Evolutionary conservation across 2,888 invertebrate species (phyloP).

Genomic region (Hyles lineata): DNA sequence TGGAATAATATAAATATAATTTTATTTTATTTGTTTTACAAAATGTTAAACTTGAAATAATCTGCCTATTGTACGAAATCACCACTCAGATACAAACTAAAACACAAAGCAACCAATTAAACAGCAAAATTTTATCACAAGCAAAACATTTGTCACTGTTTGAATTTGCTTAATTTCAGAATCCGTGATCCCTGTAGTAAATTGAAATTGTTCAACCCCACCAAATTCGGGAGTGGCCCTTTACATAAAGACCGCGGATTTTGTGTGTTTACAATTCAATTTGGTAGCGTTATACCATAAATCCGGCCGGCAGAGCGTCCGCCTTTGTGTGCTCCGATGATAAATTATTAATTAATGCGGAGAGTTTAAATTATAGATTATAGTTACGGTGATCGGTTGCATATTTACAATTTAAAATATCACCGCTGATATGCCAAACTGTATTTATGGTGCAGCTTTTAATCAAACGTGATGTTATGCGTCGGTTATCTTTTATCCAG

Average conservation of each 20-base stretch:
- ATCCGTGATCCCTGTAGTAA: slow-evolving; percentile 31
- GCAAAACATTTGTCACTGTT: slow-evolving; percentile 17
- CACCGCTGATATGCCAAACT: not conserved
- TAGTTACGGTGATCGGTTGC: slow-evolving; percentile 17
- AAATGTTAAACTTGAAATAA: too few species aligned
- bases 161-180: slow-evolving; percentile 22
- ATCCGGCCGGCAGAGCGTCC: slow-evolving; percentile 27
- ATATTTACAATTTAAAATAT: slow-evolving; percentile 18
- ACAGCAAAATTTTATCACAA: not conserved
- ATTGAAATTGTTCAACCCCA: slow-evolving; percentile 33
- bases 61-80: too few species aligned
- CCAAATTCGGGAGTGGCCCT: slow-evolving; percentile 29
- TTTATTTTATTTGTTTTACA: too few species aligned
- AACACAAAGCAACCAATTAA: not conserved
- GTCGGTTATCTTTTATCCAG: too few species aligned
- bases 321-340: slow-evolving; percentile 8
- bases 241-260: slow-evolving; percentile 28
- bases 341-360: slow-evolving; percentile 30
- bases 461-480: too few species aligned
- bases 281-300: slow-evolving; percentile 30
- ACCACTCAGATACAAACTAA: not conserved
- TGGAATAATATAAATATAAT: too few species aligned
- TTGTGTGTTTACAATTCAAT: slow-evolving; percentile 31
- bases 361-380: slow-evolving; percentile 29
- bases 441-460: slow-evolving; percentile 14